Evolutionary conservation across 2,113 vertebrate genomes (phyloP), one percentile per base, ranked within the genome.

Genomic region (Corythaeola cristata): DNA sequence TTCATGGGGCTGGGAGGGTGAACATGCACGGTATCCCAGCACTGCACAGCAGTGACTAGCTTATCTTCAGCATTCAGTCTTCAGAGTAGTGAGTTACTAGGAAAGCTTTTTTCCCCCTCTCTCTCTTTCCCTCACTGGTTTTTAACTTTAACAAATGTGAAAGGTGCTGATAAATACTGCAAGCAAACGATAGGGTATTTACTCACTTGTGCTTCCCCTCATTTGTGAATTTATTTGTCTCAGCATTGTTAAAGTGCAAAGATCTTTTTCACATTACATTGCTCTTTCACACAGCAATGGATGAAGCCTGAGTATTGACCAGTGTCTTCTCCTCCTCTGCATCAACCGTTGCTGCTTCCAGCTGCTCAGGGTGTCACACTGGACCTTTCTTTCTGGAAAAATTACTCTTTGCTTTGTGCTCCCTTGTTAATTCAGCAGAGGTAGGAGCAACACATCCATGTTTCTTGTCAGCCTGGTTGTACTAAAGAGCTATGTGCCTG

Each of bases 141-240:
- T 96, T 85, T 72, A 58, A 74, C 79, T 91, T 85, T 14, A 88
- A 75, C 45, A 85, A 96, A 88, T 91, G 92, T 97, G 95, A 97
- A 96, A 92, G 44, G 60, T 87, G 33, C 80, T 87, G 95, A 97
- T 97, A 97, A 97, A 62, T 47, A 62, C 96, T 95, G 93, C 76
- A 75, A 90, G 90, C n/a, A 64, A 84, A 39, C 12, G 95, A 97
- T 92, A 94, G 22, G 77, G 83, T 89, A 72, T 86, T 93, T 87
- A 45, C 79, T 67, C 39, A 33, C 55, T 56, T 27, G 18, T 8
- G 4, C 23, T 83, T 12, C 20, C 28, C 12, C 22, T 26, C 0
- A 0, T 67, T 55, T 47, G 39, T 45, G 32, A 74, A 78, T 84
- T 56, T 49, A 63, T 86, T 89, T 82, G 32, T 45, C 53, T 69